Evolutionary conservation across 2,113 vertebrate genomes (phyloP).

Genomic region (Syngnathus scovelli): DNA sequence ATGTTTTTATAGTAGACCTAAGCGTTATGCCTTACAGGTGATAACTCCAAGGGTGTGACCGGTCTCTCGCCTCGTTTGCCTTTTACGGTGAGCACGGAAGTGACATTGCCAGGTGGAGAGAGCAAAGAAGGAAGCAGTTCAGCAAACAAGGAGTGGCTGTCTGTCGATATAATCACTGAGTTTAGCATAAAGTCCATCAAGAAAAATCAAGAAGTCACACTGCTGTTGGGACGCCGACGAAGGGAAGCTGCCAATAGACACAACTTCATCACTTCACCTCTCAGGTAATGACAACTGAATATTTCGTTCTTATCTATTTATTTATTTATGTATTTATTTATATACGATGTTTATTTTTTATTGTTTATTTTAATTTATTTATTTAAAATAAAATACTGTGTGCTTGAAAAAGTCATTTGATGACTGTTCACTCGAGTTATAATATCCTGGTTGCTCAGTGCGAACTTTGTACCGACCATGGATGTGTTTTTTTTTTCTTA

Average conservation of each 20-base stretch:
- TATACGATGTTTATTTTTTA: no score
- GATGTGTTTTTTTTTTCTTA: background rate
- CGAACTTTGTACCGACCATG: background rate
- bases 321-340: no score
- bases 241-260: conserved; percentile 22
- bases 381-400: conserved; percentile 12
- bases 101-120: conserved; percentile 63
- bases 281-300: conserved; percentile 46
- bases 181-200: conserved; percentile 59
- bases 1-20: no score
- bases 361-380: background rate
- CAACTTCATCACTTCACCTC: conserved; percentile 22
- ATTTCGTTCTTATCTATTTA: background rate
- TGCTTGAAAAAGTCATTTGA: background rate
- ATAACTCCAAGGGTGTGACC: no score
- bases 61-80: conserved; percentile 49
- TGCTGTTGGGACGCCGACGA: conserved; percentile 38
- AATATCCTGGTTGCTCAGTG: background rate
- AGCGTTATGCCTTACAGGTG: no score
- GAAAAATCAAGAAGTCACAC: conserved; percentile 50
- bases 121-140: conserved; percentile 55
- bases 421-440: no score
- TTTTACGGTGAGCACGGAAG: conserved; percentile 70
- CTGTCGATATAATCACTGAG: conserved; percentile 57
- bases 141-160: conserved; percentile 73